Conservation (phyloP, 2,888 invertebrate species). For the Metellina segmentata region DNA sequence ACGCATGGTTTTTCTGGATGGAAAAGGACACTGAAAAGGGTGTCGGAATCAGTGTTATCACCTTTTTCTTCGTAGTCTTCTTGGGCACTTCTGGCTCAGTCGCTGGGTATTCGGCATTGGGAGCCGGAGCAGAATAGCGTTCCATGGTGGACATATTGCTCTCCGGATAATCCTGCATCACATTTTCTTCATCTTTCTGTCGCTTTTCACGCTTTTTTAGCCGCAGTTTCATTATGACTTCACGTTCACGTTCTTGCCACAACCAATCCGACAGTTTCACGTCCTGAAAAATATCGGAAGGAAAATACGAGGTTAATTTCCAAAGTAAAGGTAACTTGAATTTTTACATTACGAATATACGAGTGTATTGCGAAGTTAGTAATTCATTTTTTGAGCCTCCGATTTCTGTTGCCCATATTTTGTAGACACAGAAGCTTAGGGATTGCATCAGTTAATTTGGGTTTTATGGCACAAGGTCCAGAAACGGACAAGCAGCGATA, state of each 20-base stretch:
- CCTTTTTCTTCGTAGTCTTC: slow-evolving; percentile 42
- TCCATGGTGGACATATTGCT: slow-evolving; percentile 53
- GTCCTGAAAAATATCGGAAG: slow-evolving; percentile 43
- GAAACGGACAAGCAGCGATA: too few relatives aligned
- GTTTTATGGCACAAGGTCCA: too few relatives aligned
- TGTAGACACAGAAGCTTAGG: not conserved
- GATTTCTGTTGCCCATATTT: too few relatives aligned
- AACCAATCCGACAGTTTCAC: slow-evolving; percentile 75
- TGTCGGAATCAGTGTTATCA: not conserved
- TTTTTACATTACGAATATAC: not conserved
- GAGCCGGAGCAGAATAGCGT: slow-evolving; percentile 12
- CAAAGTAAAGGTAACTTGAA: not conserved
- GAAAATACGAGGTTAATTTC: too few relatives aligned
- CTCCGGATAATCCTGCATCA: slow-evolving; percentile 52
- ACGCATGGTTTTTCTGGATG: slow-evolving; percentile 8
- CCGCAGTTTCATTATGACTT: slow-evolving; percentile 41
- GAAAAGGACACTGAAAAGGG: not conserved
- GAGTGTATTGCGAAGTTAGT: not conserved
- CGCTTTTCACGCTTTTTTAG: slow-evolving; percentile 68
- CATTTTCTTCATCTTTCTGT: slow-evolving; percentile 54
- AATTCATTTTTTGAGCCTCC: not conserved
- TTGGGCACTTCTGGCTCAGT: slow-evolving; percentile 44
- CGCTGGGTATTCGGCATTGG: slow-evolving; percentile 18
- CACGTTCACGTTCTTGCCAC: slow-evolving; percentile 76
- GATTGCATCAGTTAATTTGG: too few relatives aligned